These are phyloP conservation scores for Pseudeuparius sepicola DNA, from an alignment of 2,888 invertebrate species.

Conservation along the genomic window DNA sequence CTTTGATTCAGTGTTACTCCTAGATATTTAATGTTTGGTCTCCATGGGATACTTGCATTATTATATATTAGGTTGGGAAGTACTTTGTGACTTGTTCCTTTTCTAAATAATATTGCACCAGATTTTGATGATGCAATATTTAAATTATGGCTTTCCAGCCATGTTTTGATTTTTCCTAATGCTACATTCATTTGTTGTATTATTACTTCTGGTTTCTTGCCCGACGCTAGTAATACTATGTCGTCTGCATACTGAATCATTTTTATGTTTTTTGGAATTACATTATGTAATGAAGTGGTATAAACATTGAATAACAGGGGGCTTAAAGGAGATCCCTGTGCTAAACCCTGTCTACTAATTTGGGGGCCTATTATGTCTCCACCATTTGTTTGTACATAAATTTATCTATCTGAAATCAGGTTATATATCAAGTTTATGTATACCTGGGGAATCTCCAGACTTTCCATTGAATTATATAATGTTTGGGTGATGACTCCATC, in stretches of 20 bases:
- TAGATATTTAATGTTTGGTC: conserved; percentile 11
- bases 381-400: conserved; percentile 1
- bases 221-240: conserved; percentile 3
- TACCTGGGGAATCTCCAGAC: background rate
- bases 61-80: background rate
- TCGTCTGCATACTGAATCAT: conserved; percentile 16
- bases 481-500: conserved; percentile 7
- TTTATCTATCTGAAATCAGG: background rate
- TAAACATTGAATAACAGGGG: conserved; percentile 14
- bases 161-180: conserved; percentile 4
- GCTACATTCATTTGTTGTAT: conserved; percentile 10
- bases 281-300: conserved; percentile 3
- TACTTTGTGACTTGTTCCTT: conserved; percentile 1
- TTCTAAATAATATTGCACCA: conserved; percentile 12
- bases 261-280: conserved; percentile 4
- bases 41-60: conserved; percentile 6
- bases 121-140: conserved; percentile 10
- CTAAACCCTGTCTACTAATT: background rate
- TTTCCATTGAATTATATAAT: background rate
- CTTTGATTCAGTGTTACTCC: conserved; percentile 9
- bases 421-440: background rate
- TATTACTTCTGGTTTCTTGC: background rate
- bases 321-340: conserved; percentile 12
- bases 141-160: conserved; percentile 11
- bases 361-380: background rate